phyloP scores from a whole-genome alignment of 2,113 vertebrate species.

The Paramormyrops kingsleyae region DNA sequence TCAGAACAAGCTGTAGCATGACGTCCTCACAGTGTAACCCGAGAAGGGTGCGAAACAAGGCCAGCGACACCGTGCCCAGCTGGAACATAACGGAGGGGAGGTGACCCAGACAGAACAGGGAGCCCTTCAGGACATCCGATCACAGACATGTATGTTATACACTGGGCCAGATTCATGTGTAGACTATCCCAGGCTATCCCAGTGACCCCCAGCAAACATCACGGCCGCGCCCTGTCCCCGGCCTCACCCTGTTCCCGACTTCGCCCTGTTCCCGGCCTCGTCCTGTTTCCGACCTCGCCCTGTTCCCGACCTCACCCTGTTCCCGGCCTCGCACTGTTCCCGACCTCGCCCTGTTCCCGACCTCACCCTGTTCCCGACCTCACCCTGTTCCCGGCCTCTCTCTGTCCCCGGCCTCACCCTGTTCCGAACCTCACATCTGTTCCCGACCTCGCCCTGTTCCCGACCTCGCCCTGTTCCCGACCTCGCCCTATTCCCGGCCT shows the following conservation, averaged over 20 bases:
- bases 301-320: too few species aligned
- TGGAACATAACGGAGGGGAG: slow-evolving; percentile 40
- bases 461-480: too few species aligned
- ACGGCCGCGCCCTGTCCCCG: not conserved
- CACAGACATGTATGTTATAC: not conserved
- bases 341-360: rapidly evolving
- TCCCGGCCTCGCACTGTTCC: rapidly evolving
- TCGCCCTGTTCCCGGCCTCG: too few species aligned
- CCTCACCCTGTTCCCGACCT: too few species aligned
- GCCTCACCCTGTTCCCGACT: rapidly evolving
- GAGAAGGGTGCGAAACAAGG: slow-evolving; percentile 88
- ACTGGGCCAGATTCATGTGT: not conserved
- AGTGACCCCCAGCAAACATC: not conserved
- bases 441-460: rapidly evolving
- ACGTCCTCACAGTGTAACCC: slow-evolving; percentile 93
- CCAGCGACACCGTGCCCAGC: slow-evolving; percentile 89
- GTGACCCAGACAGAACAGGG: not conserved
- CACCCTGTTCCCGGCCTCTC: too few species aligned
- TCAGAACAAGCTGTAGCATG: slow-evolving; percentile 90
- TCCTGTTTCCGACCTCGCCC: too few species aligned
- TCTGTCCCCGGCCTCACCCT: too few species aligned
- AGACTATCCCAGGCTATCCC: not conserved
- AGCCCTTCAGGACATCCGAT: not conserved
- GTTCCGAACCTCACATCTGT: too few species aligned
- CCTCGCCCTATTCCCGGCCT: not conserved